phyloP scores from a whole-genome alignment of 2,888 invertebrate genomes.

The Phorcus lineatus region DNA sequence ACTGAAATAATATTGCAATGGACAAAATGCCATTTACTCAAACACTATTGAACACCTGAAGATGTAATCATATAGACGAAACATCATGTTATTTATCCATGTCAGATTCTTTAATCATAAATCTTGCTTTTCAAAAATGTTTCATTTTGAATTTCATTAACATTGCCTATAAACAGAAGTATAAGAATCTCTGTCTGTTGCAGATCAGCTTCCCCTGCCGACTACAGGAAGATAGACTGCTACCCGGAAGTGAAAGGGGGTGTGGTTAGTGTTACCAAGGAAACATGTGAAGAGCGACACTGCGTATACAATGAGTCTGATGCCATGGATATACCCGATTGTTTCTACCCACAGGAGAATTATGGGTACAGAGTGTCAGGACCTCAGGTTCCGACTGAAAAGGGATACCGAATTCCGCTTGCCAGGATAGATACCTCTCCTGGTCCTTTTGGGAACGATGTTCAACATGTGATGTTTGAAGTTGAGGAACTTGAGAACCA shows the following conservation, averaged over 20 bases:
- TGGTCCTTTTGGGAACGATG: constrained; percentile 37
- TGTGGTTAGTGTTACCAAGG: constrained; percentile 44
- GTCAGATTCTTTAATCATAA: too few species aligned
- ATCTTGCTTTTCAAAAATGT: too few species aligned
- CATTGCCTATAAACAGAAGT: neutral
- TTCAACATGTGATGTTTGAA: constrained; percentile 44
- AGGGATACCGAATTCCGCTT: constrained; percentile 44
- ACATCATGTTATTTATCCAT: too few species aligned
- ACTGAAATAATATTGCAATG: too few species aligned
- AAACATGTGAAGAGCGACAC: constrained; percentile 47
- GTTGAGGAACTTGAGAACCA: constrained; percentile 49
- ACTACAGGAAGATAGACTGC: constrained; percentile 44
- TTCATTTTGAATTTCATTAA: too few species aligned
- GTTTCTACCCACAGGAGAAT: constrained; percentile 37
- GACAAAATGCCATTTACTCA: too few species aligned
- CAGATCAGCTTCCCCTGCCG: constrained; percentile 4
- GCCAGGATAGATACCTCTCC: constrained; percentile 39
- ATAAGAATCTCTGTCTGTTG: neutral
- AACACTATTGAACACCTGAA: too few species aligned
- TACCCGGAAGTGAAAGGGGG: constrained; percentile 56
- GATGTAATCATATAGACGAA: too few species aligned
- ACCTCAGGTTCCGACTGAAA: constrained; percentile 33
- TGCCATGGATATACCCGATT: constrained; percentile 45
- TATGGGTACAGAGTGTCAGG: constrained; percentile 51
- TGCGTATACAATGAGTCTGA: constrained; percentile 48